These are phyloP conservation scores for Apis dorsata DNA, from an alignment of 1,140 invertebrate genomes.

Conservation along the genomic window DNA sequence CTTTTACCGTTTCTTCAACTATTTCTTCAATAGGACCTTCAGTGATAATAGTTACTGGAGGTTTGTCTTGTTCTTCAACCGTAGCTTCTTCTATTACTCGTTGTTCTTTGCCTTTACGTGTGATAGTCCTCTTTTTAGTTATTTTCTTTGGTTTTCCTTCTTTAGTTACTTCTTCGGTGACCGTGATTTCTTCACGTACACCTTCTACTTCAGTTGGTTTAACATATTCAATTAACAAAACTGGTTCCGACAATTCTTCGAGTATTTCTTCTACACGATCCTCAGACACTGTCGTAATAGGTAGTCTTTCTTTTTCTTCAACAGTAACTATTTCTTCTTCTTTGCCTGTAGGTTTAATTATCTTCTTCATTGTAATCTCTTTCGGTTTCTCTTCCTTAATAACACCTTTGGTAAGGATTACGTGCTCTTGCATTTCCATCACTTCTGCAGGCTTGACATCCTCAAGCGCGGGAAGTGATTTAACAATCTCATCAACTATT, in stretches of 20 bases:
- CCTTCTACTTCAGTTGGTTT: slow-evolving; percentile 64
- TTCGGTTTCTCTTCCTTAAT: slow-evolving; percentile 65
- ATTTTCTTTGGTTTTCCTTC: slow-evolving; percentile 75
- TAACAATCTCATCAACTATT: slow-evolving; percentile 50
- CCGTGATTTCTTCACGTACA: slow-evolving; percentile 70
- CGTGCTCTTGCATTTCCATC: slow-evolving; percentile 60
- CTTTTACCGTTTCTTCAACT: not conserved
- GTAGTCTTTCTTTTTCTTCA: slow-evolving; percentile 70
- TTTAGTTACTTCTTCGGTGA: slow-evolving; percentile 69
- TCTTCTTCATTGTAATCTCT: slow-evolving; percentile 71
- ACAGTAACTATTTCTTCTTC: slow-evolving; percentile 70
- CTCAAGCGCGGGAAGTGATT: slow-evolving; percentile 79
- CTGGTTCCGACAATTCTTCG: slow-evolving; percentile 11
- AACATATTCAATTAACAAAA: slow-evolving; percentile 35
- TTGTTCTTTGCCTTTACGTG: slow-evolving; percentile 54
- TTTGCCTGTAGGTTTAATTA: slow-evolving; percentile 69
- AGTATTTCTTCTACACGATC: slow-evolving; percentile 46
- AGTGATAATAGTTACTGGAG: slow-evolving; percentile 60
- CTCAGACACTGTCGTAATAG: slow-evolving; percentile 57
- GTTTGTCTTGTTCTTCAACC: slow-evolving; percentile 67
- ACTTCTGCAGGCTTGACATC: slow-evolving; percentile 81
- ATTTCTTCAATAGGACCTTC: slow-evolving; percentile 49
- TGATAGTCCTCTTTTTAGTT: slow-evolving; percentile 54
- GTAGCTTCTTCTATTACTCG: slow-evolving; percentile 49
- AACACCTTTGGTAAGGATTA: slow-evolving; percentile 61